These are phyloP conservation scores for Rattus rattus DNA, from an alignment of 2,113 vertebrate genomes.

Conservation along the genomic window DNA sequence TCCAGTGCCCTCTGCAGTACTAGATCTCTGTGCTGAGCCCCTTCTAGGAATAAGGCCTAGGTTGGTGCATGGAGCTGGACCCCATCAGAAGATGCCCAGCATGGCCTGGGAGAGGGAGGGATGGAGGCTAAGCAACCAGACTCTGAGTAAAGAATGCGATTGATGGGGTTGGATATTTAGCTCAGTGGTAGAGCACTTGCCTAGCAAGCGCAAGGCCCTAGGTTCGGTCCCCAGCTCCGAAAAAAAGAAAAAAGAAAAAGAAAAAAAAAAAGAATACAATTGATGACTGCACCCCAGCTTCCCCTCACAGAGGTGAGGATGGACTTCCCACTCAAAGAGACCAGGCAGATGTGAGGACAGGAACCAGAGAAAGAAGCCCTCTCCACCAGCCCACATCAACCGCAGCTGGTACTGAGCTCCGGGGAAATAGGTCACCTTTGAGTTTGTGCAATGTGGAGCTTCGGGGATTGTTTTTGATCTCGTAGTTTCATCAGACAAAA, in stretches of 20 bases:
- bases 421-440: rapidly evolving
- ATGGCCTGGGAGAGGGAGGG: rapidly evolving
- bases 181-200: too few relatives aligned
- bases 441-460: rapidly evolving
- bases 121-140: neutral
- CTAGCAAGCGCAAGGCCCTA: too few relatives aligned
- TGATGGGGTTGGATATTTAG: too few relatives aligned
- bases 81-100: neutral
- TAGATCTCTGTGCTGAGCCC: neutral
- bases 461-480: rapidly evolving
- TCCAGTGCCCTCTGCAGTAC: neutral
- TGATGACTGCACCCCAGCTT: rapidly evolving
- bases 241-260: neutral
- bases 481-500: rapidly evolving
- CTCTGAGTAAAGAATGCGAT: neutral
- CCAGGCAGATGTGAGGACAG: neutral
- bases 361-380: neutral
- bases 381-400: rapidly evolving
- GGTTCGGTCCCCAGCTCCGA: too few relatives aligned
- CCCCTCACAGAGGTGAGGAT: neutral
- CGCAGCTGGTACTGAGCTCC: rapidly evolving
- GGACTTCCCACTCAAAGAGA: neutral
- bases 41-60: too few relatives aligned
- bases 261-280: neutral
- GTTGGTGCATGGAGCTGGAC: neutral